Evolutionary conservation across 1,140 invertebrate genomes (phyloP), one percentile per base, ranked within the genome.

Genomic region (Drosophila bocqueti): DNA sequence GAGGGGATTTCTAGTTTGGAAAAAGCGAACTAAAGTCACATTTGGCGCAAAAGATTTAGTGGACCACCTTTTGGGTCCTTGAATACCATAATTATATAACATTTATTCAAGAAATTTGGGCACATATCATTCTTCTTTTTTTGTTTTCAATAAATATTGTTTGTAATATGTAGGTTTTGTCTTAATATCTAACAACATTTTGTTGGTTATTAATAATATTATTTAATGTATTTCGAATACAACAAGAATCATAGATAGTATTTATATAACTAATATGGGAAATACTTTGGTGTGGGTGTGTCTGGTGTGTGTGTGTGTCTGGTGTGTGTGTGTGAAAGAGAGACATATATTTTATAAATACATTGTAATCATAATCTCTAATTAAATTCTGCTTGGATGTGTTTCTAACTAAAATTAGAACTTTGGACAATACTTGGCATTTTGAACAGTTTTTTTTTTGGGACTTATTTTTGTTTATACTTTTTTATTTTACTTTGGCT

Each of bases 51-150:
- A 40, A 29, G 7, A 66, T 55, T 79, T 55, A 43, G 9, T 42
- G 60, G 43, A 65, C 60, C 61, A 10, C 54, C 54, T 65, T 65
- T 57, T 4, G 45, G 50, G 43, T 57, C 50, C 36, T 61, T 61
- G 52, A 69, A 76, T 81, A 81, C 62, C 62, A 81, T 81, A 72
- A 52, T 45, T 34, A 75, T 69, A 57, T 58, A 76, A 64, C 73
- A 63, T 87, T 86, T 87, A 80, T 86, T 87, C 58, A 87, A 40
- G 63, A 73, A 82, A 73, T 55, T 76, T 64, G 65, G 66, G 46
- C 68, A 67, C 64, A 59, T 81, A 58, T 74, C 65, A 77, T 76
- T 52, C 62, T 58, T 65, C 61, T 58, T 42, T 67, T 45, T 46
- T 46, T 46, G 36, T 57, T 68, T 81, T 81, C 38, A 77, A 72